Evolutionary conservation across 2,113 vertebrate genomes (phyloP).

Genomic region (Pelecanoides urinatrix): DNA sequence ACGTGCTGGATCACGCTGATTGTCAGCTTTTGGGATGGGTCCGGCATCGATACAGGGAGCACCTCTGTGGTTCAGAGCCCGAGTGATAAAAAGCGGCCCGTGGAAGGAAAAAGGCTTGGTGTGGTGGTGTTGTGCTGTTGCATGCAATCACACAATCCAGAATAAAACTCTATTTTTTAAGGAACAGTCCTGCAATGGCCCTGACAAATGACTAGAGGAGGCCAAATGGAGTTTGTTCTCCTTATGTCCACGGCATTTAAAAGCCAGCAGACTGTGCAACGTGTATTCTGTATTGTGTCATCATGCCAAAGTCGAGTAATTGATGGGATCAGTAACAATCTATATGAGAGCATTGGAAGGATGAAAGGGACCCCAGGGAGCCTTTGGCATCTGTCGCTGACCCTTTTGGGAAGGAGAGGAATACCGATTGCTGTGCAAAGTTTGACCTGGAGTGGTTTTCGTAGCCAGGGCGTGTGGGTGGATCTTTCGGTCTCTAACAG

Average conservation of each 20-base stretch:
- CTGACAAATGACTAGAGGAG: background rate
- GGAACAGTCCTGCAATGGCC: background rate
- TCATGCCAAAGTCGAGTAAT: background rate
- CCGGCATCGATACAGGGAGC: accelerated
- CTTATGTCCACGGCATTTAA: background rate
- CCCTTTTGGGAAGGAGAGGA: background rate
- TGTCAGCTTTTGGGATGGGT: background rate
- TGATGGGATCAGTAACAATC: background rate
- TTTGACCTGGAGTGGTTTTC: background rate
- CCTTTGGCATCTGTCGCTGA: background rate
- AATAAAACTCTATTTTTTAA: background rate
- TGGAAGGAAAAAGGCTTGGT: background rate
- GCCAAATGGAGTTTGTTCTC: background rate
- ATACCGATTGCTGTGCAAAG: background rate
- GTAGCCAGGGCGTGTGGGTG: accelerated
- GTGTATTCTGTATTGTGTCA: background rate
- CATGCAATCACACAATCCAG: background rate
- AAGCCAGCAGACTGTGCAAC: background rate
- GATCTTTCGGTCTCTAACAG: background rate
- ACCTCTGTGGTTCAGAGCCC: background rate
- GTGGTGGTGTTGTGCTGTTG: accelerated
- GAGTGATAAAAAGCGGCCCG: accelerated
- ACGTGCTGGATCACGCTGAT: accelerated
- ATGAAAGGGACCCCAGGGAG: background rate
- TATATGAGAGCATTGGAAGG: background rate